Base-by-base conservation (phyloP, 2,113 vertebrate genomes). In the Madoqua kirkii region DNA sequence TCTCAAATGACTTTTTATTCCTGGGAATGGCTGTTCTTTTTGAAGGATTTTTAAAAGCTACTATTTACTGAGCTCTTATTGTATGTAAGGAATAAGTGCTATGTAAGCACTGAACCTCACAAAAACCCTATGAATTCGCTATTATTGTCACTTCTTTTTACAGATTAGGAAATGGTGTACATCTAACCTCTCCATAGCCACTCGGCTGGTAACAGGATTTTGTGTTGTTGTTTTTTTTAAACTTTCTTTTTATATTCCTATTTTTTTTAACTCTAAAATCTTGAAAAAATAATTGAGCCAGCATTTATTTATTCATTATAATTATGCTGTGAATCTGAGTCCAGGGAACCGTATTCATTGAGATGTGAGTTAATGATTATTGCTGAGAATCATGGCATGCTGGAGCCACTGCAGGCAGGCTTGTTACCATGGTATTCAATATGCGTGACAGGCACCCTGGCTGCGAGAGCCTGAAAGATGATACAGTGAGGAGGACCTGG, bases 391-490 rank as follows among this genome's bases (percentile, higher is more conserved):
- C 4, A 0, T 54, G 31, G 81, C 85, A 6, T 79, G 31, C 48
- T 57, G 87, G 84, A 54, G 84, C 59, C 84, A 27, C 81, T 31
- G 14, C 16, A 25, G 96, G 83, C 67, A 40, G 36, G 17, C 31
- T 71, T 95, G 92, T 97, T 97, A 91, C 94, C 87, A 62, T 86
- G 96, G 45, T 82, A 89, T 94, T 98, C 84, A n/a, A 93, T 33
- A 55, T 45, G 89, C 15, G 1, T 92, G 93, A 50, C 98, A 96
- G 79, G 92, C 93, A 43, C 78, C 97, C 92, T 95, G 97, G 91
- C 97, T 96, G 91, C 79, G 96, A 97, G 87, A 97, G 16, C 95
- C 95, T 97, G 96, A 97, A 97, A 98, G 98, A 96, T 27, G 7
- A 96, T 57, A 25, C 52, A 54, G 71, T 43, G 33, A 64, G 95